Base-by-base conservation (phyloP, 2,797 vertebrate species). In the Cichlasoma orientale region DNA sequence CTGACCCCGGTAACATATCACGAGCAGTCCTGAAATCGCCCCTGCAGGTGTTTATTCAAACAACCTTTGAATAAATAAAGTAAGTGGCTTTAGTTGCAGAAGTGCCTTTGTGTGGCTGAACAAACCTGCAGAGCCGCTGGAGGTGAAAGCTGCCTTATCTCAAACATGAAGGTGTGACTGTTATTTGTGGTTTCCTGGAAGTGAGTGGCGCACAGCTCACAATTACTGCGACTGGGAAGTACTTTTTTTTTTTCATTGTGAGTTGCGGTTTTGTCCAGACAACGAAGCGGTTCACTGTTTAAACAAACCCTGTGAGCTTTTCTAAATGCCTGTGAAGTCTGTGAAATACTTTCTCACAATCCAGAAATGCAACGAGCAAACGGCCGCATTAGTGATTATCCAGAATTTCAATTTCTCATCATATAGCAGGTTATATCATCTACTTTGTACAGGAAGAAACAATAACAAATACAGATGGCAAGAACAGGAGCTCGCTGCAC, bases 81-180 rank as follows among this genome's bases (percentile, higher is more conserved):
- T 41, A 41, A 41, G 59, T 18, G 59, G 59, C 36, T 63, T 44
- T 63, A 41, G 59, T 44, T 63, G n/a, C 41, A 63, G 27, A 63
- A 38, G 81, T 79, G 25, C 12, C 23, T 66, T 31, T 25, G 19
- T n/a, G n/a, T 5, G 55, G 12, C 57, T 14, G 58, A 82, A 75
- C 78, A 73, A 69, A 66, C 19, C 19, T 31, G 31, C 70, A 16
- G 83, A 52, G 75, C 61, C 4, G 75, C 71, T 84, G 83, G 82
- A 88, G 79, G 89, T 85, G 76, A 88, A 78, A 47, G n/a, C 75
- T 19, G 13, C 61, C 61, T 68, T 68, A 68, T 68, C 63, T 29
- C 41, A 29, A 23, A 68, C 63, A n/a, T 13, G 38, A 66, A 29
- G 41, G 41, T 50, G 41, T 1, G 25, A 50, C 25, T 68, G 63